phyloP scores from a whole-genome alignment of 2,888 invertebrate species.

The Habrosyne pyritoides region DNA sequence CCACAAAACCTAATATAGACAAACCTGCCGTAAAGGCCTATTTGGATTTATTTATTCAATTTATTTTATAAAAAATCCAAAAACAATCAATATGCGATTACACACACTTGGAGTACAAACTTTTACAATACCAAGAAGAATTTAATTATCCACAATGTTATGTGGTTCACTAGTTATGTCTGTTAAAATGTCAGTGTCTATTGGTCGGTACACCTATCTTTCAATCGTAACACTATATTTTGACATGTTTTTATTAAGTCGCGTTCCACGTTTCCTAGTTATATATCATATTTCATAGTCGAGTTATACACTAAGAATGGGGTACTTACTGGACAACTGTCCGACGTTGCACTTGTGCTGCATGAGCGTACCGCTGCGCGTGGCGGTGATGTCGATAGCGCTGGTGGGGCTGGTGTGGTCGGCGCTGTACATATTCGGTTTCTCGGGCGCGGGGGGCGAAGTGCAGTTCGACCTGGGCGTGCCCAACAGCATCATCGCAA shows the following conservation, averaged over 20 bases:
- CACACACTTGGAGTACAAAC: no score
- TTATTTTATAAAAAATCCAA: no score
- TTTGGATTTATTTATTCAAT: no score
- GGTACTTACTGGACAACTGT: conserved; percentile 40
- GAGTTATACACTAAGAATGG: conserved; percentile 28
- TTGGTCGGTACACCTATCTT: no score
- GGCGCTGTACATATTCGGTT: conserved; percentile 30
- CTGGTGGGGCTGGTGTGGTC: conserved; percentile 37
- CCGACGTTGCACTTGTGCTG: conserved; percentile 42
- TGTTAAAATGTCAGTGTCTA: no score
- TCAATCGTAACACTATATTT: not conserved
- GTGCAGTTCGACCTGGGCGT: conserved; percentile 21
- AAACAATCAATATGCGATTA: no score
- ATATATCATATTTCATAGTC: not conserved
- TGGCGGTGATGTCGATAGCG: conserved; percentile 25
- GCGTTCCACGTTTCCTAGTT: not conserved
- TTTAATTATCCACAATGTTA: no score
- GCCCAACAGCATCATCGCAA: conserved; percentile 13
- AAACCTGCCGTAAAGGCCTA: no score
- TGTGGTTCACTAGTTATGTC: no score
- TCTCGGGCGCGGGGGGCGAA: conserved; percentile 25
- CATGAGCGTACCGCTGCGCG: conserved; percentile 35
- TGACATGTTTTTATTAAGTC: not conserved
- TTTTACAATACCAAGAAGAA: no score
- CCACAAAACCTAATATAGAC: no score